Percentiles rank a stretch among this genome's conserved stretches.
phyloP scores from a whole-genome alignment of 2,113 vertebrate genomes.

The Ceyx margarethae region DNA sequence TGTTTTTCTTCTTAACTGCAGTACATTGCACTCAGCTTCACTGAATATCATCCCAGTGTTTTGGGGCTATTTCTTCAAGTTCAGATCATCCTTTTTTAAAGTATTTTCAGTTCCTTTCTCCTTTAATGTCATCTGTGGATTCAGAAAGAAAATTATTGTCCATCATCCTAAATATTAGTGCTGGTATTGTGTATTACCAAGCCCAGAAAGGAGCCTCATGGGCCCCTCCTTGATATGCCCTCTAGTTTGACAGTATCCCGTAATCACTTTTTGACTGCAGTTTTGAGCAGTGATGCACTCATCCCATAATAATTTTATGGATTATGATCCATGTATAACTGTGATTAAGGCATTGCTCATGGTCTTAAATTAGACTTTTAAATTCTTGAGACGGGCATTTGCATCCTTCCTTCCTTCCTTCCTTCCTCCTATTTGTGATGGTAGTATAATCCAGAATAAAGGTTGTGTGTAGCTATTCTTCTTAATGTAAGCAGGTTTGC shows the following conservation, averaged over 20 bases:
- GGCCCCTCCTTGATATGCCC: not conserved
- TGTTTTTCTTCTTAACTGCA: not conserved
- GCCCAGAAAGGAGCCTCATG: not conserved
- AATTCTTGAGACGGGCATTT: not conserved
- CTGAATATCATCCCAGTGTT: not conserved
- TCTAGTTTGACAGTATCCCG: not conserved
- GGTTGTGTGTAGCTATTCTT: not conserved
- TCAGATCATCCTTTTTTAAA: not conserved
- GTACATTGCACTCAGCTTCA: not conserved
- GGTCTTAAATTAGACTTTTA: not conserved
- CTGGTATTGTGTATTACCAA: not conserved
- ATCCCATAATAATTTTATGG: slow-evolving; percentile 17
- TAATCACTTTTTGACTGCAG: not conserved
- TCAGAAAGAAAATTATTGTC: not conserved
- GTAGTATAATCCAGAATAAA: not conserved
- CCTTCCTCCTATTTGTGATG: rapidly evolving
- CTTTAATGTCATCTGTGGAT: not conserved
- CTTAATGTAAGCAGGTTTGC: not conserved
- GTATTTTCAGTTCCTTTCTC: not conserved
- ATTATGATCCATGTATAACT: slow-evolving; percentile 3
- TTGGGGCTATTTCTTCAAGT: not conserved
- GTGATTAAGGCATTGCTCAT: slow-evolving; percentile 14
- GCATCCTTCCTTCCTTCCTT: not conserved
- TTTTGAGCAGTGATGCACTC: slow-evolving; percentile 19
- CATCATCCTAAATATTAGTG: not conserved